These are phyloP conservation scores for Indicator maculatus DNA, from an alignment of 2,113 vertebrate species.

Conservation along the genomic window DNA sequence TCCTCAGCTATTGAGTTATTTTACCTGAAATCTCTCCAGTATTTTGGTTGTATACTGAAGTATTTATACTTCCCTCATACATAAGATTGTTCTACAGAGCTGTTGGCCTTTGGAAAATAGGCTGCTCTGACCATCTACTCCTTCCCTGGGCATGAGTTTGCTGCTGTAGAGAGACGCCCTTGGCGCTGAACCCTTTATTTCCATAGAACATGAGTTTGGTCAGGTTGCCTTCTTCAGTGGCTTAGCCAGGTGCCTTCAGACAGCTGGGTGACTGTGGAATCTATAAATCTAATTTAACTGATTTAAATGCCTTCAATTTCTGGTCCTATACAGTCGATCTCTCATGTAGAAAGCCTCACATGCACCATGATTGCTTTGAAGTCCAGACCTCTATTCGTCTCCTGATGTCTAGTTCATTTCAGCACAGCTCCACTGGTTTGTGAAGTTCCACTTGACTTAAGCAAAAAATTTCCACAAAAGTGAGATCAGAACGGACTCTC, in stretches of 20 bases:
- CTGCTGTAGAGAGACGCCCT: not conserved
- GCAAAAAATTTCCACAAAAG: not conserved
- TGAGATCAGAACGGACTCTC: not conserved
- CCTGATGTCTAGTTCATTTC: not conserved
- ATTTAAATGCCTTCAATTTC: not conserved
- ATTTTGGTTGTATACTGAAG: not conserved
- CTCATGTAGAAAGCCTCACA: not conserved
- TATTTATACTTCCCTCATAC: no score
- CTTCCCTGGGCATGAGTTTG: not conserved
- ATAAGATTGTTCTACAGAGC: no score
- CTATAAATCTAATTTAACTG: not conserved
- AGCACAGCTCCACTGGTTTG: rapidly evolving
- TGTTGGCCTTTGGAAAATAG: no score
- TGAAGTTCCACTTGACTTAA: not conserved
- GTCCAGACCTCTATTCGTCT: not conserved
- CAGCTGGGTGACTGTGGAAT: not conserved
- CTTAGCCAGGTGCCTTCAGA: not conserved
- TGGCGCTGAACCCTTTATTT: not conserved
- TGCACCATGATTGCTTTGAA: not conserved
- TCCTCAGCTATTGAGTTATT: not conserved
- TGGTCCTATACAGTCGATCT: not conserved
- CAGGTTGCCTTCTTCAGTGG: not conserved
- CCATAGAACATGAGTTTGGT: rapidly evolving
- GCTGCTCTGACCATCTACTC: no score
- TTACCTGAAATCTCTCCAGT: not conserved